Conservation (phyloP, 2,113 vertebrate genomes). For the Zosterops japonicus region DNA sequence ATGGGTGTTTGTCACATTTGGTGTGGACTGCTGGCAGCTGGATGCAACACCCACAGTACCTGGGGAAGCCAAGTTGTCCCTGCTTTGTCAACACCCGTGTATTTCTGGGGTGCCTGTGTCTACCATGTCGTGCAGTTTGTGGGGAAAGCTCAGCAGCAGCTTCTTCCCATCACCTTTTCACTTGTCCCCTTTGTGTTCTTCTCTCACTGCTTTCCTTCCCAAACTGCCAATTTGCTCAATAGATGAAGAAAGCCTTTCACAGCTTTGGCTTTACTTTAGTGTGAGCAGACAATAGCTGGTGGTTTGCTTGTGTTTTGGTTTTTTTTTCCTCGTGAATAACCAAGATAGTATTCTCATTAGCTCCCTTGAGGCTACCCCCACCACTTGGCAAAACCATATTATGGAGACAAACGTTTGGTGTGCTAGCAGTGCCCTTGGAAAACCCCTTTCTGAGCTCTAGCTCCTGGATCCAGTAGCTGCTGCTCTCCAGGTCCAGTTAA, state of each 20-base stretch:
- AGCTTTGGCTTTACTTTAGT: not conserved
- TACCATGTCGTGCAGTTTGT: not conserved
- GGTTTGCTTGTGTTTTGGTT: not conserved
- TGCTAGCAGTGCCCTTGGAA: not conserved
- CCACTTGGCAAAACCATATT: not conserved
- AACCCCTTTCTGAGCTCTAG: not conserved
- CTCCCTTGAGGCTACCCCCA: not conserved
- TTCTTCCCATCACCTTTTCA: not conserved
- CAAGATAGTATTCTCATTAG: not conserved
- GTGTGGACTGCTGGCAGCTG: not conserved
- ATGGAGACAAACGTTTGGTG: not conserved
- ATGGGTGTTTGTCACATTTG: rapidly evolving
- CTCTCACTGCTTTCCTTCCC: not conserved
- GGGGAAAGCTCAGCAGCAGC: not conserved
- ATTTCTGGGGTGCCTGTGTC: not conserved
- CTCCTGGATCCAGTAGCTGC: not conserved
- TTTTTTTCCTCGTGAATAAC: not conserved
- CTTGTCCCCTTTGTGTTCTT: not conserved
- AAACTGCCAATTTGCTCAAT: not conserved
- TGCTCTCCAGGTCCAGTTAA: not conserved
- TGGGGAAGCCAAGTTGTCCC: not conserved
- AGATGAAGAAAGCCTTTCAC: not conserved
- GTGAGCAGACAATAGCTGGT: not conserved
- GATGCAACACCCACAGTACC: not conserved
- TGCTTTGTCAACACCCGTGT: rapidly evolving